Evolutionary conservation across 2,888 invertebrate species (phyloP), one percentile per base, ranked within the genome.

Genomic region (Liopterus haemorrhoidalis): DNA sequence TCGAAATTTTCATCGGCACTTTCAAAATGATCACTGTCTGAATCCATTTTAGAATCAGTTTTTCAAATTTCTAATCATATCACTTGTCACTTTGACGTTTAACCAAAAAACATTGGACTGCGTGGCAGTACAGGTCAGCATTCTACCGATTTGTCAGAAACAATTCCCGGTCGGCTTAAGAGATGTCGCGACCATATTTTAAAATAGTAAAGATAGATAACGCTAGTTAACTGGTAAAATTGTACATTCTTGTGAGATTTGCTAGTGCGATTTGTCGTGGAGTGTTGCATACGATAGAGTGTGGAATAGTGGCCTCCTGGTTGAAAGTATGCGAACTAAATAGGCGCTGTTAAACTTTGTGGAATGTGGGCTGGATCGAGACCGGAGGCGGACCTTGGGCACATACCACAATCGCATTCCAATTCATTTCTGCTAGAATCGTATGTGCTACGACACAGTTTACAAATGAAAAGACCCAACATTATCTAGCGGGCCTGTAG

Each of bases 11-110:
- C 85, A 57, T 85, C 84, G 3, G 85, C 85, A 68, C 85, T 85
- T 65, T 84, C 82, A 61, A 84, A 85, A 59, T 76, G 79, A 57
- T 84, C 85, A 65, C 82, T 83, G 52, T 84, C 85, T 52, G 83
- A 83, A 58, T 79, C 75, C 83, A 83, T 83, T 51, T 53, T 56
- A 22, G 9, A 33, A 33, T 33, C 16, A 16, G 9, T 4, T 9
- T 33, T 14, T 15, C 5, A 33, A 27, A 38, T 20, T 25, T 8
- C 28, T 28, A n/a, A 28, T 28, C 11, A 5, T 5, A 22, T 8
- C 22, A 22, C 5, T 8, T 6, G 8, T 6, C 22, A 22, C 8
- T 22, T 8, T 22, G 22, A 31, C 15, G 9, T 40, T 40, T 27
- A 40, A 40, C 28, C 30, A 30, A 28, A 28, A 40, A 40, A 30